Evolutionary conservation across 2,113 vertebrate genomes (phyloP).

Genomic region (Centropus bengalensis): DNA sequence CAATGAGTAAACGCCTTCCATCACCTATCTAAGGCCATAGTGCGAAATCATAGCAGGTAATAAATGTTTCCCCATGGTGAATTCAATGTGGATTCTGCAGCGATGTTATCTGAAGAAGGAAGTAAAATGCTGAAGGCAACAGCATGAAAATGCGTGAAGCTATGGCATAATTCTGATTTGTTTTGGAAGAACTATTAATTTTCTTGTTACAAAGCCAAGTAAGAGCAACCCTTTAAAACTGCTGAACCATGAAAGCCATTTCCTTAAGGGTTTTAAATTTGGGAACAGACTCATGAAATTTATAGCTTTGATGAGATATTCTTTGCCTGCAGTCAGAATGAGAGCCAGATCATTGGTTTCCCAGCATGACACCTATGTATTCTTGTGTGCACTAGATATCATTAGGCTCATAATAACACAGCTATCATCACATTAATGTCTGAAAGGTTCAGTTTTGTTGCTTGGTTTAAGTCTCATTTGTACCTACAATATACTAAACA

Average conservation of each 20-base stretch:
- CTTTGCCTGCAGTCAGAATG: slow-evolving; percentile 86
- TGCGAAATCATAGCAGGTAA: slow-evolving; percentile 61
- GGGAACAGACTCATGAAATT: slow-evolving; percentile 86
- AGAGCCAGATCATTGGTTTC: slow-evolving; percentile 87
- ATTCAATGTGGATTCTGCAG: slow-evolving; percentile 52
- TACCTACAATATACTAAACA: slow-evolving; percentile 84
- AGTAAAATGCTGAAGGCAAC: slow-evolving; percentile 68
- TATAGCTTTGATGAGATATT: slow-evolving; percentile 88
- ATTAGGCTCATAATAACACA: slow-evolving; percentile 89
- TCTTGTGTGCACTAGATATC: slow-evolving; percentile 84
- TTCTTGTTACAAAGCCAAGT: slow-evolving; percentile 89
- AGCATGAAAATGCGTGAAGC: slow-evolving; percentile 79
- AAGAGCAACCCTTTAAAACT: slow-evolving; percentile 89
- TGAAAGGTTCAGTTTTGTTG: slow-evolving; percentile 79
- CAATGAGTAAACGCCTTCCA: slow-evolving; percentile 44
- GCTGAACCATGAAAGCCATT: slow-evolving; percentile 90
- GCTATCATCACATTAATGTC: slow-evolving; percentile 83
- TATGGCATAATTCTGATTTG: slow-evolving; percentile 88
- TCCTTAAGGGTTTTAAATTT: slow-evolving; percentile 89
- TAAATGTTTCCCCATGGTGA: slow-evolving; percentile 72
- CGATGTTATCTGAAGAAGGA: slow-evolving; percentile 60
- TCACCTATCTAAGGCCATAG: slow-evolving; percentile 31
- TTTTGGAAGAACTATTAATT: slow-evolving; percentile 93
- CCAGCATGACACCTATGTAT: slow-evolving; percentile 88
- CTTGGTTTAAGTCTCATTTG: slow-evolving; percentile 81